A percentile compares a stretch with the other conserved stretches of the same genome.
Conservation (phyloP, 2,888 invertebrate genomes). For the Macrophya alboannulata region DNA sequence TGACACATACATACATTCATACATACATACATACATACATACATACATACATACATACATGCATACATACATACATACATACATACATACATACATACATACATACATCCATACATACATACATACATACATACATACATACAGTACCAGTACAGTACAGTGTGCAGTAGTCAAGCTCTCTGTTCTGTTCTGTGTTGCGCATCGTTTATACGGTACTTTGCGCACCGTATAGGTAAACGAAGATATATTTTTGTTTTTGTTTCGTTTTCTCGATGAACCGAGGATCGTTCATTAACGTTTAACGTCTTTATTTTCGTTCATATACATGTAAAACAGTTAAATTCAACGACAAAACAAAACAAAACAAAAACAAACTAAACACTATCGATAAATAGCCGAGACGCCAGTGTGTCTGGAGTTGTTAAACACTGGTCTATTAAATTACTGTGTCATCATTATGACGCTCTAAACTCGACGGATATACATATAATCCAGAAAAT, state of each 20-base stretch:
- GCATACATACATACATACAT: neutral
- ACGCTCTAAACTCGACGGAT: neutral
- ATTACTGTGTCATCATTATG: neutral
- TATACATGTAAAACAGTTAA: neutral
- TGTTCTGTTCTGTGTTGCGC: conserved; percentile 19
- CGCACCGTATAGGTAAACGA: neutral
- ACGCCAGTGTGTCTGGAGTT: conserved; percentile 4
- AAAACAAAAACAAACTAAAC: neutral
- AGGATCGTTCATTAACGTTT: neutral
- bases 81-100: neutral
- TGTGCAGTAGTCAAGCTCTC: conserved; percentile 5
- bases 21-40: neutral
- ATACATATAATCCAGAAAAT: neutral
- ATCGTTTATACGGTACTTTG: conserved; percentile 18
- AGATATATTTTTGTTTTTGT: neutral
- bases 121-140: neutral
- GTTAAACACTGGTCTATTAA: neutral
- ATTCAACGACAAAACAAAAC: neutral
- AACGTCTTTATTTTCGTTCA: neutral
- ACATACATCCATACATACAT: neutral
- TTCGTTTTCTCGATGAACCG: neutral
- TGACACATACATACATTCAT: neutral
- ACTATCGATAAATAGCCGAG: neutral
- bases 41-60: neutral
- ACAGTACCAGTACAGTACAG: neutral